Evolutionary conservation across 2,888 invertebrate species (phyloP), one percentile per base, ranked within the genome.

Genomic region (Noctua comes): DNA sequence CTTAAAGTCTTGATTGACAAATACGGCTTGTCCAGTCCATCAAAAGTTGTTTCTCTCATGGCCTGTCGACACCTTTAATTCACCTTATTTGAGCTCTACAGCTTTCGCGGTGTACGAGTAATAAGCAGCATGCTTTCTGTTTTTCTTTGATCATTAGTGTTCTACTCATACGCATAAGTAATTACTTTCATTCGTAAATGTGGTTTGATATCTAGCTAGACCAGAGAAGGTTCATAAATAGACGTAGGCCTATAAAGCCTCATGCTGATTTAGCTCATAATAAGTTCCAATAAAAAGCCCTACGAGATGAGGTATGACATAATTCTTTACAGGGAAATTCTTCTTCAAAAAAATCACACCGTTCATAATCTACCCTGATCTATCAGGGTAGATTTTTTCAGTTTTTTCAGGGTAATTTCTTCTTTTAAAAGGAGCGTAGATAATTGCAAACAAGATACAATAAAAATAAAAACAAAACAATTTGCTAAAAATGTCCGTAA

Each of bases 51-150:
- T 68, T 73, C 24, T 83, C 70, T 5, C 86, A 78, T 54, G 66
- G 65, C 57, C n/a, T 36, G 51, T 59, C 6, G 40, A 64, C 75
- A 86, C 69, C 69, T 86, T 31, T 70, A 76, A 68, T 68, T 68
- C 51, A 65, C 78, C 75, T 73, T 82, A 86, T 86, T 75, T 78
- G 78, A 74, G 68, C n/a, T 36, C 13, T 48, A 24, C 75, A 59
- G 51, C 86, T 86, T 84, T 84, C 86, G 59, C 78, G 36, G 83
- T 66, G 36, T 85, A 62, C 62, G 31, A 27, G 59, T 62, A 72
- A 40, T 68, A 59, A 80, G 31, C 43, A 51, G 16, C 24, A 13
- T 48, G 21, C 82, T 76, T 68, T 80, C 84, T 65, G 75, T 73
- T 79, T 78, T 48, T 73, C 46, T 66, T 31, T n/a, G 21, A 57